Conservation (phyloP, 1,140 invertebrate genomes). For the Meloidogyne exigua region DNA sequence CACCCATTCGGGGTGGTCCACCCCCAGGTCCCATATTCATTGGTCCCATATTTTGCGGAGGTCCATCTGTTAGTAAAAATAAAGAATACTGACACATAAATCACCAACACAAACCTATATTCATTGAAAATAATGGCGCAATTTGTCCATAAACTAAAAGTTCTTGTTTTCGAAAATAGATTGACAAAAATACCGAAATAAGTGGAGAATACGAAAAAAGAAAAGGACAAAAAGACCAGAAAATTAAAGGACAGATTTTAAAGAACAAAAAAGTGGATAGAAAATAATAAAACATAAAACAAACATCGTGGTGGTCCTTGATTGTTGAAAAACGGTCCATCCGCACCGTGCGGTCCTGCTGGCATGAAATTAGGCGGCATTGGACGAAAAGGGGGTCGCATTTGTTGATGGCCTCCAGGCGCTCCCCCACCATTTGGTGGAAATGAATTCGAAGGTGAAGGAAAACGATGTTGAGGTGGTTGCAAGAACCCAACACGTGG, state of each 20-base stretch:
- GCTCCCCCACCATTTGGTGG: neutral
- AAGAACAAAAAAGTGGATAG: neutral
- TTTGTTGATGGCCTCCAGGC: neutral
- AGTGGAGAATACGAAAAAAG: neutral
- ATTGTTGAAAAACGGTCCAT: neutral
- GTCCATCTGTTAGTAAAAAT: neutral
- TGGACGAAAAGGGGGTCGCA: constrained; percentile 5
- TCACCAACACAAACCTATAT: constrained; percentile 4
- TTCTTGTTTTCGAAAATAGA: neutral
- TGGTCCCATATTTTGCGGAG: constrained; percentile 3
- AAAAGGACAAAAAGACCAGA: neutral
- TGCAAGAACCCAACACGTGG: neutral
- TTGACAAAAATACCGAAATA: neutral
- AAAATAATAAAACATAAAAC: neutral
- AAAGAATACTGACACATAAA: neutral
- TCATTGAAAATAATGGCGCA: neutral
- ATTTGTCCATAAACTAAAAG: neutral
- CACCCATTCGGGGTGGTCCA: neutral
- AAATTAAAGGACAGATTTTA: neutral
- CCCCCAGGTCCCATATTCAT: neutral
- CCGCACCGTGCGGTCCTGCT: neutral
- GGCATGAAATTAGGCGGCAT: constrained; percentile 17
- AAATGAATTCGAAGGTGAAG: neutral
- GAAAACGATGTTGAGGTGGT: neutral
- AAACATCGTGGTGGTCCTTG: neutral